phyloP scores from a whole-genome alignment of 2,113 vertebrate genomes.

The Phyllostomus hastatus region DNA sequence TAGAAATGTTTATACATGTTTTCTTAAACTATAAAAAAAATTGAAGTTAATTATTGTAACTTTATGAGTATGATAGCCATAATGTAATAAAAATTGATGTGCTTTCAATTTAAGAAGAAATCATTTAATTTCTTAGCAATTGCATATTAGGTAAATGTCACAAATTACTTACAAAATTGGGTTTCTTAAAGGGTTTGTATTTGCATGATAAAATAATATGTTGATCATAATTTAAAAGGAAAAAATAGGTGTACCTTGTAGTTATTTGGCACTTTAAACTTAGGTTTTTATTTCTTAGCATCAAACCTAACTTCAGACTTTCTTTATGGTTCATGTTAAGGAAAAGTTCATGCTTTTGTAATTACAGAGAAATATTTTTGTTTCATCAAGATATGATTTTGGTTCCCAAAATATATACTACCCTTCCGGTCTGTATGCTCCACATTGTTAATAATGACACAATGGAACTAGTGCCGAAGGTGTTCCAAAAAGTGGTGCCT shows the following conservation, averaged over 20 bases:
- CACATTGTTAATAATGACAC: slow-evolving; percentile 94
- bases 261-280: background rate
- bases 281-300: background rate
- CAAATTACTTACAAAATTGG: background rate
- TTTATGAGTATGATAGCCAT: background rate
- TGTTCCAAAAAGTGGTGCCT: slow-evolving; percentile 84
- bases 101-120: background rate
- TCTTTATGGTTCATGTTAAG: background rate
- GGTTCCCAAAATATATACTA: slow-evolving; percentile 84
- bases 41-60: background rate
- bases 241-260: background rate
- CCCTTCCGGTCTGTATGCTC: slow-evolving; percentile 82
- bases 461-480: slow-evolving; percentile 84
- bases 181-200: background rate
- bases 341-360: slow-evolving; percentile 15
- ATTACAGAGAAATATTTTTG: slow-evolving; percentile 89
- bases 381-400: slow-evolving; percentile 87
- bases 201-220: background rate
- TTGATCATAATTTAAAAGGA: background rate
- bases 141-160: background rate
- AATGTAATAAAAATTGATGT: background rate
- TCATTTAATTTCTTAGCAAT: background rate
- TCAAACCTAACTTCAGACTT: background rate
- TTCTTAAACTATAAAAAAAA: background rate
- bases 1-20: background rate